These are phyloP conservation scores for Lysandra coridon DNA, from an alignment of 2,888 invertebrate genomes.

Conservation along the genomic window DNA sequence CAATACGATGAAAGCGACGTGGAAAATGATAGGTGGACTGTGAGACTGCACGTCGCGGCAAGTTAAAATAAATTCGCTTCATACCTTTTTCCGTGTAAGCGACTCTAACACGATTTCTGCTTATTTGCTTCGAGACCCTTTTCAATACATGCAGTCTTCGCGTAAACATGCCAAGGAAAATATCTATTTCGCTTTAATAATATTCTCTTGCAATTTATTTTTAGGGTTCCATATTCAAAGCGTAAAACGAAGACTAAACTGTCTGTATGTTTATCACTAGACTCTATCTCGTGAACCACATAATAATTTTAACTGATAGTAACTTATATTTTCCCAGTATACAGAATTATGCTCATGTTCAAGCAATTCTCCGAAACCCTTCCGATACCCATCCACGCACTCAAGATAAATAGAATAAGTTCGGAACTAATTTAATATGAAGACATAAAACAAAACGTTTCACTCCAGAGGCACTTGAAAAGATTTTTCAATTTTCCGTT, in stretches of 20 bases:
- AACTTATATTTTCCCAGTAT: background rate
- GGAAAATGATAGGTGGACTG: background rate
- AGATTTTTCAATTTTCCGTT: conserved; percentile 25
- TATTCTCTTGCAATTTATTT: background rate
- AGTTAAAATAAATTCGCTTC: conserved; percentile 7
- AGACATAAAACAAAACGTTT: conserved; percentile 22
- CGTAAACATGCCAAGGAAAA: background rate
- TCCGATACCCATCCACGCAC: background rate
- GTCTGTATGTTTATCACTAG: too few species aligned
- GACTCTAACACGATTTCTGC: conserved; percentile 20
- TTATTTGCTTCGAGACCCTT: conserved; percentile 12
- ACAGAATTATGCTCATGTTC: background rate
- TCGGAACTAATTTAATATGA: conserved; percentile 25
- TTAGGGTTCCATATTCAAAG: background rate
- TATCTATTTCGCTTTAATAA: background rate
- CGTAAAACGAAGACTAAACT: too few species aligned
- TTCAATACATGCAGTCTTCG: background rate
- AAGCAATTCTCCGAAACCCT: background rate
- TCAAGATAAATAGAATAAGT: conserved; percentile 28
- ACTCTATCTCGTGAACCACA: too few species aligned
- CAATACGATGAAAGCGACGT: background rate
- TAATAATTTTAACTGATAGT: too few species aligned
- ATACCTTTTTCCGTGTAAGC: conserved; percentile 13
- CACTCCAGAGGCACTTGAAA: background rate
- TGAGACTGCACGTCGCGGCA: background rate